phyloP scores from a whole-genome alignment of 2,888 invertebrate genomes.

The Mactromeris polynyma region DNA sequence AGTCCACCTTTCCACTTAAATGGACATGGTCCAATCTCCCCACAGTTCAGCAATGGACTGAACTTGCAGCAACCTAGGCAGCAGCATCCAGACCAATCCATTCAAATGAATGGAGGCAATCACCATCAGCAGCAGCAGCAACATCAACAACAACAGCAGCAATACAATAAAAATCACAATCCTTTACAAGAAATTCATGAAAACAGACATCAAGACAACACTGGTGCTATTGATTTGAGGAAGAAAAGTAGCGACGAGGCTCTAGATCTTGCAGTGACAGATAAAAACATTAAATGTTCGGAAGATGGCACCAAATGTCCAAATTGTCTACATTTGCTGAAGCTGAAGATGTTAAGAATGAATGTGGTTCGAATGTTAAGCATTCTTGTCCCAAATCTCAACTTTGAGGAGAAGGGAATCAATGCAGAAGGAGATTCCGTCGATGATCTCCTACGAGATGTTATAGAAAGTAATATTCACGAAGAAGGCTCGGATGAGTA shows the following conservation, averaged over 20 bases:
- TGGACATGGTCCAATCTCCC: constrained; percentile 75
- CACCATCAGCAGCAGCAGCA: constrained; percentile 53
- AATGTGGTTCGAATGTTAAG: constrained; percentile 86
- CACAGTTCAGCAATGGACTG: constrained; percentile 74
- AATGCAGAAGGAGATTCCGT: constrained; percentile 86
- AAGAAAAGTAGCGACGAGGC: constrained; percentile 75
- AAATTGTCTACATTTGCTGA: constrained; percentile 82
- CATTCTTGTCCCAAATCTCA: constrained; percentile 86
- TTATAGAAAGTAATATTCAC: constrained; percentile 85
- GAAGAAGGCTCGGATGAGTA: constrained; percentile 79
- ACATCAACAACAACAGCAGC: constrained; percentile 36
- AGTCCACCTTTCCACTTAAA: constrained; percentile 78
- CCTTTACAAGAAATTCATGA: constrained; percentile 76
- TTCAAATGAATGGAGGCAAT: constrained; percentile 55
- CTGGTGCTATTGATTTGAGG: constrained; percentile 82
- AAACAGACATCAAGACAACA: constrained; percentile 71
- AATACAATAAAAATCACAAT: constrained; percentile 63
- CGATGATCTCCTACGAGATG: constrained; percentile 86
- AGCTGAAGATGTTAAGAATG: constrained; percentile 83
- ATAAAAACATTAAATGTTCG: constrained; percentile 60
- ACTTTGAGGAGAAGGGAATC: constrained; percentile 86
- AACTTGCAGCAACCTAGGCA: constrained; percentile 65
- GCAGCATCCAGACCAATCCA: constrained; percentile 55
- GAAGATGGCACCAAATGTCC: constrained; percentile 70
- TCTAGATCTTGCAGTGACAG: constrained; percentile 63